Base-by-base conservation (phyloP, 2,797 vertebrate genomes). In the Alca torda region DNA sequence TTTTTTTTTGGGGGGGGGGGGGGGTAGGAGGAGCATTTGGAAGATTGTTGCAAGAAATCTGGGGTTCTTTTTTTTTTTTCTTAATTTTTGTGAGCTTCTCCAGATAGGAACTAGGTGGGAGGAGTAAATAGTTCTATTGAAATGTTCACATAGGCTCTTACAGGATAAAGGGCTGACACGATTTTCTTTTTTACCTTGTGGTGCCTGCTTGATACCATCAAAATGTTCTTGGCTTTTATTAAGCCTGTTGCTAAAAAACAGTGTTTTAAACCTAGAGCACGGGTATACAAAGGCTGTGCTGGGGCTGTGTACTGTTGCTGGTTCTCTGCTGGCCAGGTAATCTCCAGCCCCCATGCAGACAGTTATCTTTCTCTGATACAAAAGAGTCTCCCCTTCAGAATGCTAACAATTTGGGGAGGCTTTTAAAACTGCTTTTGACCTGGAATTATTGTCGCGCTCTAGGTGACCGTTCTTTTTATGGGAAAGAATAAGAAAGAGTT, bases 51-150 rank as follows among this genome's bases (percentile, higher is more conserved):
- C 1, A 46, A 81, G 88, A 91, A 89, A 93, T 90, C 48, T 59
- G 76, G 17, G 74, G 28, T 3, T 2, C 13, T 35, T 59, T 61
- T 50, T 23, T 23, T 24, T 84, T 31, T 41, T 41, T 37, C 41
- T 72, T 79, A 11, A 64, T 96, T 93, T 89, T 91, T 79, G 53
- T 89, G 74, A 91, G 92, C 95, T 90, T 33, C 81, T 90, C 60
- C 94, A 89, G 93, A 93, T 90, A 96, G 88, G 87, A 95, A 83
- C 69, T 80, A 61, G 90, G 94, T 96, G 95, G 96, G 95, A 96
- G 95, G 95, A 95, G 94, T 93, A 91, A 95, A 91, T 96, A 96
- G 74, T 97, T 96, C 81, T 91, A 92, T 95, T 93, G 94, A 93
- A 93, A 96, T 79, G 77, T 79, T 94, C 95, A 50, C 83, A 65